These are phyloP conservation scores for Meganola albula DNA, from an alignment of 2,888 invertebrate genomes.

Conservation along the genomic window DNA sequence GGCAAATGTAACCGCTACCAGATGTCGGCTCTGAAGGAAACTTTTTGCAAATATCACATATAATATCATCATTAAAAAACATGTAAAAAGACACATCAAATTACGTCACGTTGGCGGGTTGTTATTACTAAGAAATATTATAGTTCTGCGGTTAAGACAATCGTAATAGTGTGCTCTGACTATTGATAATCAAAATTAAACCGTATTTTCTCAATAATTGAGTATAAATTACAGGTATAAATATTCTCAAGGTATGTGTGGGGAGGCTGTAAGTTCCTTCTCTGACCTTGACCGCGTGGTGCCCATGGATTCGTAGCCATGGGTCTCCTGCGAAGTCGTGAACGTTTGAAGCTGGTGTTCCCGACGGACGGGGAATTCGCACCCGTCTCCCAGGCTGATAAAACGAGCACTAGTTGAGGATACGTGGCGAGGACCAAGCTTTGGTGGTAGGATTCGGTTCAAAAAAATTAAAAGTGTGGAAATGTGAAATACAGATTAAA, in stretches of 20 bases:
- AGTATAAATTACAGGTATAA: conserved; percentile 1
- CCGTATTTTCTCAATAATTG: no score
- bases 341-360: conserved; percentile 77
- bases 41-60: no score
- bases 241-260: conserved; percentile 65
- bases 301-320: conserved; percentile 93
- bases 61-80: no score
- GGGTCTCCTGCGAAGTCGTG: conserved; percentile 59
- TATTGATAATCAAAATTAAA: no score
- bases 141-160: no score
- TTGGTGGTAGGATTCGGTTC: conserved; percentile 2
- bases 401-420: conserved; percentile 40
- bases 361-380: conserved; percentile 88
- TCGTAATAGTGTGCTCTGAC: no score
- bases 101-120: no score
- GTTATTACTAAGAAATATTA: no score
- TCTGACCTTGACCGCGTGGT: conserved; percentile 90
- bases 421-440: conserved; percentile 29
- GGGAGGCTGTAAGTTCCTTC: conserved; percentile 37
- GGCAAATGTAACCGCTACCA: no score
- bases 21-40: no score
- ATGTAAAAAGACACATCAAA: no score
- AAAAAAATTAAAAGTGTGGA: background rate
- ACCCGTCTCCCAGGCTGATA: conserved; percentile 93
- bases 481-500: no score